Base-by-base conservation (phyloP, 92 coral and sea anemone species). In the Palythoa grandis region DNA sequence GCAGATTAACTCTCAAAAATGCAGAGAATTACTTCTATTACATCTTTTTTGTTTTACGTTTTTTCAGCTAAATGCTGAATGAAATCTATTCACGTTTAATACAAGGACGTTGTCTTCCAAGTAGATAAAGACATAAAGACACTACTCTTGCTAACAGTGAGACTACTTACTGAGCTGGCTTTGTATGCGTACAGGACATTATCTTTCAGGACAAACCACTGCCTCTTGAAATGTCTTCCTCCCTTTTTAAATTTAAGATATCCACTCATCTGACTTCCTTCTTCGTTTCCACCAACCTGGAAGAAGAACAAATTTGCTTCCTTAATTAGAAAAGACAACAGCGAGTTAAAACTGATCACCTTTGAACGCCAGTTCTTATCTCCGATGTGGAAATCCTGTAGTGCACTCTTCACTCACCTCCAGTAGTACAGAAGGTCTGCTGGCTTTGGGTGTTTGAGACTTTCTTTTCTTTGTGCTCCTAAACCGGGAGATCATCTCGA, bases 161-260 rank as follows among this genome's bases (percentile, higher is more conserved):
- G 48, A 0, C 48, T 0, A 43, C 48, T 43, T 43, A 94, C 99
- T 90, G 98, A 94, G 82, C 97, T 96, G 22, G 99, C 99, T 87
- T 96, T 96, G 88, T 92, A 94, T 4, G 98, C 92, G 75, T 96
- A 96, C 57, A 96, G 89, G 0, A 96, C 99, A 53, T 89, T 94
- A 91, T 90, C 95, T 63, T 96, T 96, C 35, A 96, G 90, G 53
- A 96, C 99, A 83, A 95, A 96, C 99, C 99, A 96, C 47, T 89
- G 86, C 72, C 92, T 89, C 61, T 96, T 93, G 95, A 98, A 96
- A 48, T 88, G 72, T 53, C 88, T 90, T 78, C 92, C 94, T 76
- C 92, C 88, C 47, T 92, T 92, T 39, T 92, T 95, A 73, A 72
- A 93, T 72, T 74, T 94, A 11, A 96, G 83, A 52, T 96, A 94